A percentile compares a stretch with the other conserved stretches of the same genome.
Evolutionary conservation across 2,113 vertebrate species (phyloP).

Genomic region (Petroica traversi): DNA sequence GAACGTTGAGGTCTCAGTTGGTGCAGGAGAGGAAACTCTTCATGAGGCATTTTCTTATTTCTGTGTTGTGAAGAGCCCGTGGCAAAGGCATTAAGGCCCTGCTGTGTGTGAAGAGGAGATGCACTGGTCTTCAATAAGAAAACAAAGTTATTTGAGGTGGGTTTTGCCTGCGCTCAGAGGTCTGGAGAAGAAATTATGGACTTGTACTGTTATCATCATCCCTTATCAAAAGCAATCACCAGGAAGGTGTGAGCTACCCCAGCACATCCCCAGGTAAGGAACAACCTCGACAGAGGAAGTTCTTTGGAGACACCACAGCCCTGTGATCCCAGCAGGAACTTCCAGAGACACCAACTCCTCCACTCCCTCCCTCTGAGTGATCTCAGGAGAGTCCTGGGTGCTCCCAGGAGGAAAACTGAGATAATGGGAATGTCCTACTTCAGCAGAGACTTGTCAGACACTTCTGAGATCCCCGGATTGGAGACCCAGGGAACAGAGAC

Average conservation of each 20-base stretch:
- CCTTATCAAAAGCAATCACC: not conserved
- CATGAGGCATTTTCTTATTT: not conserved
- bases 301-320: not conserved
- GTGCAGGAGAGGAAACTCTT: not conserved
- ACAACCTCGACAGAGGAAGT: not conserved
- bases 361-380: not conserved
- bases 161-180: not conserved
- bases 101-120: not conserved
- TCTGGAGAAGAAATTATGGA: not conserved
- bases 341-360: not conserved
- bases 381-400: not conserved
- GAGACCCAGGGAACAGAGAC: not conserved
- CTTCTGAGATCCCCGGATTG: not conserved
- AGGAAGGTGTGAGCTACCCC: not conserved
- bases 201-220: not conserved
- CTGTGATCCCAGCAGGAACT: slow-evolving; percentile 34
- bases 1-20: not conserved
- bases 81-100: not conserved
- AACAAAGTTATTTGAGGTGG: not conserved
- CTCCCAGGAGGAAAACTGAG: not conserved
- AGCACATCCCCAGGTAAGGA: not conserved
- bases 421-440: slow-evolving; percentile 1
- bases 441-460: not conserved
- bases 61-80: not conserved
- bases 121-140: not conserved